Conservation (phyloP, 2,888 invertebrate species). For the Caradrina kadenii region DNA sequence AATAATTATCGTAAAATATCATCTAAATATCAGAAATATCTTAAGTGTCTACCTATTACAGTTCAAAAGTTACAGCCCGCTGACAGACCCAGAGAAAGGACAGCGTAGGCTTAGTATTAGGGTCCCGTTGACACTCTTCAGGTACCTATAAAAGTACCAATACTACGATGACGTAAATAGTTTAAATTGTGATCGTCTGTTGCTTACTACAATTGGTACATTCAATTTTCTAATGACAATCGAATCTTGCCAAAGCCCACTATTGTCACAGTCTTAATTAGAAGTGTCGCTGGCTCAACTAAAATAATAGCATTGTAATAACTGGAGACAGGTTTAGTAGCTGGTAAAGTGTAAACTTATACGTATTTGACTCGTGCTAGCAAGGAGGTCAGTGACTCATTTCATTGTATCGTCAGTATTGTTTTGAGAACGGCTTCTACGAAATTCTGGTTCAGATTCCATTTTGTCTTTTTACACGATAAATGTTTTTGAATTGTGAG, state of each 20-base stretch:
- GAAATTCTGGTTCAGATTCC: constrained; percentile 15
- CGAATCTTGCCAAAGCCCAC: neutral
- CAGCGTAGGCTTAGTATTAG: too few species aligned
- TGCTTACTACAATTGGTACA: neutral
- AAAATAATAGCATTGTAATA: constrained; percentile 35
- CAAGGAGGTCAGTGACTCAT: constrained; percentile 35
- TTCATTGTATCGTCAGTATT: constrained; percentile 6
- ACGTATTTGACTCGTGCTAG: constrained; percentile 33
- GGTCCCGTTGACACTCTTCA: too few species aligned
- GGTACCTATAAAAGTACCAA: too few species aligned
- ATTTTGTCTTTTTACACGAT: constrained; percentile 11
- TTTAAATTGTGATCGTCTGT: too few species aligned
- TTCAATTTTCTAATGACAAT: constrained; percentile 3
- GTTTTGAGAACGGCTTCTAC: constrained; percentile 3
- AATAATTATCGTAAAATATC: too few species aligned
- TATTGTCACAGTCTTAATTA: neutral
- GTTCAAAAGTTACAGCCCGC: too few species aligned
- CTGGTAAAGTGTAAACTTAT: constrained; percentile 25
- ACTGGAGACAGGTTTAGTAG: constrained; percentile 19
- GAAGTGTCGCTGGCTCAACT: constrained; percentile 8
- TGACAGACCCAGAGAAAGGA: too few species aligned
- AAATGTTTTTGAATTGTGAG: neutral
- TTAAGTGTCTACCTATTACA: too few species aligned
- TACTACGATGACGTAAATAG: neutral
- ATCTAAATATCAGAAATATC: too few species aligned